Base-by-base conservation (phyloP, 1,140 invertebrate genomes). In the Solenopsis fugax region DNA sequence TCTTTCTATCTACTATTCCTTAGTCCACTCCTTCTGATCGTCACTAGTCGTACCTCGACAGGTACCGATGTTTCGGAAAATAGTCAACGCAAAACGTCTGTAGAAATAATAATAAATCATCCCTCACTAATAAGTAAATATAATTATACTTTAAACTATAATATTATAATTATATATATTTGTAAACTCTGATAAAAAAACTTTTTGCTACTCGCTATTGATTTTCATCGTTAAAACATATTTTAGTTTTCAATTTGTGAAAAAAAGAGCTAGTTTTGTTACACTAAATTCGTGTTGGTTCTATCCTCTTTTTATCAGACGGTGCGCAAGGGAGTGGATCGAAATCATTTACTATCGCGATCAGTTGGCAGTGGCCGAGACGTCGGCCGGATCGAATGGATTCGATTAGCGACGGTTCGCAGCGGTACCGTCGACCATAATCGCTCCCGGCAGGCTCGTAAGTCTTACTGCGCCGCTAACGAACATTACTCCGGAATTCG, bases 401-500 rank as follows among this genome's bases (percentile, higher is more conserved):
- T 87, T 89, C 88, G 88, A 89, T 89, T 85, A 89, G 62, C 69
- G 78, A 80, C 64, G 78, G 88, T 48, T 65, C 77, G 75, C 60
- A 62, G 77, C 34, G 65, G 71, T 85, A 62, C 71, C 71, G 62
- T 69, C 50, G 60, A 80, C 65, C 76, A 87, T 89, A 89, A 89
- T 89, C 88, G 88, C 72, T 89, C 88, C 88, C 86, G 78, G 76
- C 84, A 87, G 88, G 13, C 88, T 87, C 88, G 86, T 89, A 89
- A 84, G 78, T 89, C 86, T 89, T 72, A 73, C 78, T 21, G 52
- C 48, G 21, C 86, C 16, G 78, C 86, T 89, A 89, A 89, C 86
- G 78, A 89, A 89, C 86, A 82, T 72, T 84, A 82, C 77, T 69
- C 71, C 9, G 67, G 81, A 81, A 75, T 86, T 75, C 76, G 34